Conservation (phyloP, 2,888 invertebrate genomes). For the Rhagonycha lutea region DNA sequence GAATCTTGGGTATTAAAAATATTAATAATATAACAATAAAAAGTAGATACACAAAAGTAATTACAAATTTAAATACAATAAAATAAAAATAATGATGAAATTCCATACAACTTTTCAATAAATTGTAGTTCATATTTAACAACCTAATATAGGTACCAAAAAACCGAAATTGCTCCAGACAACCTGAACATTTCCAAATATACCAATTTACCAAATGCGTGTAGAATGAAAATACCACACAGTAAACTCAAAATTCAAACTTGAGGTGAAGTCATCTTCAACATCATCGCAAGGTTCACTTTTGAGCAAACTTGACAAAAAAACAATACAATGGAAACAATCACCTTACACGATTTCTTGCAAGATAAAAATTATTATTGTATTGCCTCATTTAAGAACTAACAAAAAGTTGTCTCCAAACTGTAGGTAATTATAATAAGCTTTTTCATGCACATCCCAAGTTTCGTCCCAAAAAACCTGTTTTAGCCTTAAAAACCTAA, state of each 20-base stretch:
- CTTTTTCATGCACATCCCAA: conserved; percentile 23
- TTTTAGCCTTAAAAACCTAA: conserved; percentile 9
- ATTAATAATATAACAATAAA: conserved; percentile 5
- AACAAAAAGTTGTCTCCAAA: neutral
- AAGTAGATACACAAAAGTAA: neutral
- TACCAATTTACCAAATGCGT: neutral
- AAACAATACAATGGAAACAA: neutral
- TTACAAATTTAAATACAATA: neutral
- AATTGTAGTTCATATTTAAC: neutral
- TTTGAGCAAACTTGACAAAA: neutral
- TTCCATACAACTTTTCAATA: neutral
- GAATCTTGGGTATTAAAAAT: conserved; percentile 29
- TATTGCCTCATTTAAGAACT: neutral
- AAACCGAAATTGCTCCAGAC: neutral
- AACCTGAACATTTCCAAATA: conserved; percentile 14
- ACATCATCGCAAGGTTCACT: neutral
- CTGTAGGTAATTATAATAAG: neutral
- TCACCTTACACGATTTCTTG: neutral
- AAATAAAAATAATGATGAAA: neutral
- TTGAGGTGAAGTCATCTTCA: neutral
- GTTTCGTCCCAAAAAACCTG: conserved; percentile 29
- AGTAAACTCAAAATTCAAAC: neutral
- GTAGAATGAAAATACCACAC: neutral
- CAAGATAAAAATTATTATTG: neutral
- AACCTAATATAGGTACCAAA: neutral